Evolutionary conservation across 2,113 vertebrate genomes (phyloP).

Genomic region (Podarcis cretensis): DNA sequence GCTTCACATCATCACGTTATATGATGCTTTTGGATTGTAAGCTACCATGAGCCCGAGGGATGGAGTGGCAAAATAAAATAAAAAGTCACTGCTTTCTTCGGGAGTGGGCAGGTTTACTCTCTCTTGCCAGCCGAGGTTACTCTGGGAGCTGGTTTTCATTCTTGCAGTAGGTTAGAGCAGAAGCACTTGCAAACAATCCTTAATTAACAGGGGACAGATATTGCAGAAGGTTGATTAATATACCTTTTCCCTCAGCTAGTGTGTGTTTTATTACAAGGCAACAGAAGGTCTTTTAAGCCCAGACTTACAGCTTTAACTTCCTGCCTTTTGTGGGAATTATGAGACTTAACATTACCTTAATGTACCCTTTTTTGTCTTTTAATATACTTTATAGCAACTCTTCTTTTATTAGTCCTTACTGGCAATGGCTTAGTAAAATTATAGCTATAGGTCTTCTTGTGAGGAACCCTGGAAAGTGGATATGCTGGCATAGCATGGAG

Average conservation of each 20-base stretch:
- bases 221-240: background rate
- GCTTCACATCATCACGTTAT: too few relatives aligned
- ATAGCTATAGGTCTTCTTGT: background rate
- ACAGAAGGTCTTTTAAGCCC: conserved; percentile 2
- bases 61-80: background rate
- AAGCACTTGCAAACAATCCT: background rate
- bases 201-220: background rate
- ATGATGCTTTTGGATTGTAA: background rate
- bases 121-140: background rate
- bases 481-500: background rate
- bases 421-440: background rate
- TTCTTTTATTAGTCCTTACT: background rate
- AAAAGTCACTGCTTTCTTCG: background rate
- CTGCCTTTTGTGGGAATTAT: conserved; percentile 14
- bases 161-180: background rate
- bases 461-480: background rate
- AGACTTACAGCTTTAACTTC: background rate
- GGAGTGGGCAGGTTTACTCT: background rate
- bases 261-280: background rate
- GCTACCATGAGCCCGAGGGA: background rate
- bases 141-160: background rate
- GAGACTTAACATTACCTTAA: conserved; percentile 19
- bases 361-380: background rate
- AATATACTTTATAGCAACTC: background rate
- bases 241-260: background rate